These are phyloP conservation scores for Sericinus montela DNA, from an alignment of 2,888 invertebrate genomes.

Conservation along the genomic window DNA sequence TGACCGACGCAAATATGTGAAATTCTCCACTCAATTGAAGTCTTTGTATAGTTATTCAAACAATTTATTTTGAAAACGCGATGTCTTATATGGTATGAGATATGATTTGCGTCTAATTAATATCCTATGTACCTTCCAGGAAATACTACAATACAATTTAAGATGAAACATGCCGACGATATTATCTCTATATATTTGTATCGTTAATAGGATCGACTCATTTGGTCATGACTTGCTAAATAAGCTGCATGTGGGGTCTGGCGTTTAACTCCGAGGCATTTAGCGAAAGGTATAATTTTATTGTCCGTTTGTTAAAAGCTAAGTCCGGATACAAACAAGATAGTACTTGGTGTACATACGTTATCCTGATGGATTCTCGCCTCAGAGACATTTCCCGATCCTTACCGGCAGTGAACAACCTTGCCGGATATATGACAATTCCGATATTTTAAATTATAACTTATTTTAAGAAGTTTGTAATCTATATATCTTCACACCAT, in stretches of 20 bases:
- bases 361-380: no score
- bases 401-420: no score
- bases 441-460: no score
- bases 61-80: not conserved
- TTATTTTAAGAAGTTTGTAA: no score
- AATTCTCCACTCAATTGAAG: no score
- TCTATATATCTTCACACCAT: no score
- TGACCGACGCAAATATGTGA: no score
- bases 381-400: no score
- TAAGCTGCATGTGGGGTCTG: conserved; percentile 59
- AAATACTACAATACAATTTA: conserved; percentile 7
- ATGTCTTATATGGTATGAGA: conserved; percentile 1
- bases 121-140: not conserved
- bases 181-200: conserved; percentile 50
- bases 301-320: not conserved
- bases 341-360: no score
- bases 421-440: no score
- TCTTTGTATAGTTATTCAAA: no score
- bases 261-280: conserved; percentile 19
- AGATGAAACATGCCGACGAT: conserved; percentile 37
- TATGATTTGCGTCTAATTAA: conserved; percentile 2
- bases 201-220: conserved; percentile 66
- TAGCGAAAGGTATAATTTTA: not conserved
- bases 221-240: conserved; percentile 65
- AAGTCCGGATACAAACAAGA: no score